Evolutionary conservation across 2,113 vertebrate species (phyloP), one percentile per base, ranked within the genome.

Genomic region (Daboia siamensis): DNA sequence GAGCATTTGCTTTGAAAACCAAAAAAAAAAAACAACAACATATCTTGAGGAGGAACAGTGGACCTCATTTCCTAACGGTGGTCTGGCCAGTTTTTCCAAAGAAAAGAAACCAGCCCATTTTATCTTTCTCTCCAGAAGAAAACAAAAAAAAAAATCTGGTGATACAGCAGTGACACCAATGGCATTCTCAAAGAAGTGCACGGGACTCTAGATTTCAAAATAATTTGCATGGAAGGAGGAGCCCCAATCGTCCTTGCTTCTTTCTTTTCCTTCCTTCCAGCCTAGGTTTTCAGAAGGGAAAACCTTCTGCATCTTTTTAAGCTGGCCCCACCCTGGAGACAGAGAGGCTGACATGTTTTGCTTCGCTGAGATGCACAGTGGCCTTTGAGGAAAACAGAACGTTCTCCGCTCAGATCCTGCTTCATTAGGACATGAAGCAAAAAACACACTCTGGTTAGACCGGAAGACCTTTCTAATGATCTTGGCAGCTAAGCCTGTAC

Each of bases 111-210:
- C 74, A 9, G 2, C 8, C 56, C 7, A 57, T 3, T 0, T 0
- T 24, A 69, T 51, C 90, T 15, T 46, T 21, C 90, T 51, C 29
- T 29, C 23, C 24, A 24, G 20, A 61, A 89, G 88, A 94, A 95
- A 93, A 92, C 61, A 64, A 93, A 90, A 29, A 91, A 64, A 93
- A 90, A 29, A 92, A n/a, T 97, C 95, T 94, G 89, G 89, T 84
- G 92, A 95, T 96, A 95, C 95, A 97, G 96, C 96, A 97, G 96
- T 97, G 97, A 96, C 97, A 97, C 97, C 97, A 95, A 87, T 91
- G 96, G 97, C 96, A 95, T 96, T 95, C 74, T 9, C 85, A 54
- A 94, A 96, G 97, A 95, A 97, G 90, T 96, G 96, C 97, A 97
- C 52, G 55, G 59, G 86, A 54, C 80, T 90, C 4, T 56, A 3